These are phyloP conservation scores for Rhynchotus rufescens DNA, from an alignment of 2,797 vertebrate genomes.

Conservation along the genomic window DNA sequence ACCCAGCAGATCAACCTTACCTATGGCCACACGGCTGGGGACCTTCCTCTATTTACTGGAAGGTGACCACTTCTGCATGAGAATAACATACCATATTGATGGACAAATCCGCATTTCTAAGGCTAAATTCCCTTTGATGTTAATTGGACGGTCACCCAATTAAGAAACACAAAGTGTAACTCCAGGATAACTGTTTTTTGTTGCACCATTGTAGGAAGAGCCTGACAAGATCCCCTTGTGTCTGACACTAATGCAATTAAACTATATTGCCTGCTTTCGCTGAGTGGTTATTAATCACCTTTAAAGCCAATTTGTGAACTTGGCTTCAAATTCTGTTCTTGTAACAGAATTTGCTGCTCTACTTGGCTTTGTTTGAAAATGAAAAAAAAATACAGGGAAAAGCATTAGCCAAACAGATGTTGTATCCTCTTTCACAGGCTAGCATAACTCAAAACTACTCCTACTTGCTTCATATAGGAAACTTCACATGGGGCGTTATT, in stretches of 20 bases:
- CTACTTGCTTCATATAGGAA: background rate
- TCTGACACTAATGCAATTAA: constrained; percentile 24
- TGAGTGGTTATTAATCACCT: constrained; percentile 51
- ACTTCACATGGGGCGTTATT: background rate
- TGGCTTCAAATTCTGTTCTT: constrained; percentile 23
- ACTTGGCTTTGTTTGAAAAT: background rate
- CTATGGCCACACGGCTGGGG: background rate
- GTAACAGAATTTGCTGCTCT: constrained; percentile 5
- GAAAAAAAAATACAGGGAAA: background rate
- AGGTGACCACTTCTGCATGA: background rate
- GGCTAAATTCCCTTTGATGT: background rate
- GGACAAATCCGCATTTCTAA: background rate
- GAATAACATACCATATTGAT: background rate
- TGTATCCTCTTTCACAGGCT: background rate
- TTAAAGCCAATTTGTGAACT: constrained; percentile 42
- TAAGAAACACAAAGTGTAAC: background rate
- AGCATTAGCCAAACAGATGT: background rate
- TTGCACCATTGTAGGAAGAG: background rate
- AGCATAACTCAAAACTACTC: background rate
- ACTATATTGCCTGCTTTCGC: constrained; percentile 18
- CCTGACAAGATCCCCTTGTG: background rate
- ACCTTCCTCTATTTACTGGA: fast-evolving
- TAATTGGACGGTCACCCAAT: background rate
- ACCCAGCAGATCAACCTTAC: background rate
- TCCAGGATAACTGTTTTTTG: background rate